Evolutionary conservation across 2,113 vertebrate species (phyloP), one percentile per base, ranked within the genome.

Genomic region (Conger conger): DNA sequence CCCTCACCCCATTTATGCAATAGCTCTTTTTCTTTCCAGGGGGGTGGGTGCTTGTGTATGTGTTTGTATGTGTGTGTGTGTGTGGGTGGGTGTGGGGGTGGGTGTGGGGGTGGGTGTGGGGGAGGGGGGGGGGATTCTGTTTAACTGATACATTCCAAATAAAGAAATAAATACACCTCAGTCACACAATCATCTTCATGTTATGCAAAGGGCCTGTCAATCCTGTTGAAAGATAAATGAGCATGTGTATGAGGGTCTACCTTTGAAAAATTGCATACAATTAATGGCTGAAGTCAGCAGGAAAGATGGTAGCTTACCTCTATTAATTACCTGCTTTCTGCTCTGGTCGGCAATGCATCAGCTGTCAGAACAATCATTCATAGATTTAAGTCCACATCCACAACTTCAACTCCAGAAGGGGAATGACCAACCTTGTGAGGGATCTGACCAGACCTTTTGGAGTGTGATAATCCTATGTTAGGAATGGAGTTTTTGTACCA

Each of bases 1-100:
- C 68, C 60, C 15, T 73, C n/a, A 33, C n/a, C n/a, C 68, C 68
- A 73, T 33, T 73, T 73, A 73, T 73, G n/a, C 68, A 73, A 73
- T 33, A n/a, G n/a, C 15, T 33, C 33, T n/a, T 1, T 30, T 73
- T 27, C 68, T 73, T 17, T 68, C 20, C 60, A 18, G 57, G 57
- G 20, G n/a, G n/a, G 45, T 50, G 45, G 7, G 1, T 8, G 45
- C 9, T 8, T 8, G 11, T 13, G 45, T 13, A 9, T 4, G 40
- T 42, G 9, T 4, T 4, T 6, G 4, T 42, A 9, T 4, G 40
- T 4, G 40, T 4, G 40, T n/a, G n/a, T n/a, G n/a, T n/a, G n/a
- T n/a, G 45, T 50, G 45, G 7, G 1, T 8, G 45, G 45, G 45
- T 8, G 11, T 13, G 45, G 15, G 40, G 40, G 40, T 42, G 9